These are phyloP conservation scores for Molossus molossus DNA, from an alignment of 2,797 vertebrate genomes.

Conservation along the genomic window DNA sequence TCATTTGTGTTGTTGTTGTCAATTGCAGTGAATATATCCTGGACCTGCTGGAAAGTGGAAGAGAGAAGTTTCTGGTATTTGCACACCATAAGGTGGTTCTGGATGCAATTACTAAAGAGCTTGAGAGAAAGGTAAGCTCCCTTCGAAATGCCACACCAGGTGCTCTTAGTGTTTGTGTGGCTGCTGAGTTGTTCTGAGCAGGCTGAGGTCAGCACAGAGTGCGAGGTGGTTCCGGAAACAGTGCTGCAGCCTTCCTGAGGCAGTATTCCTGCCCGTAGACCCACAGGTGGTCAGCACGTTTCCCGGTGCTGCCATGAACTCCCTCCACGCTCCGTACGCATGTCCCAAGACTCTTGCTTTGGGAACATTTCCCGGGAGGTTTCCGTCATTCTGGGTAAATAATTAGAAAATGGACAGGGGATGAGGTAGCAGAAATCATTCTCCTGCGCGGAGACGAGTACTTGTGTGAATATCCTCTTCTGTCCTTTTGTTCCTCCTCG, in stretches of 20 bases:
- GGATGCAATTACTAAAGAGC: conserved; percentile 93
- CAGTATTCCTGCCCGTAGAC: neutral
- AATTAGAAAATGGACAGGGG: neutral
- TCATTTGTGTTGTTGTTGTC: conserved; percentile 21
- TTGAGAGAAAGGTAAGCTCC: conserved; percentile 94
- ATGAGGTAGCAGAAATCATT: neutral
- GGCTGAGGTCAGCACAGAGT: neutral
- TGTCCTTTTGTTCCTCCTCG: neutral
- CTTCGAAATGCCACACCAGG: neutral
- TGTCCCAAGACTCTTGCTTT: neutral
- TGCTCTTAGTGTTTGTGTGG: neutral
- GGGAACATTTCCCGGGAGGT: neutral
- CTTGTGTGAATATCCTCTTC: neutral
- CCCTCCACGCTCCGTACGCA: neutral
- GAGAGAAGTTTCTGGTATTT: conserved; percentile 98
- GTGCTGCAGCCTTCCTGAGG: neutral
- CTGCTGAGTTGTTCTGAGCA: neutral
- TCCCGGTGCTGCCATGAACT: neutral
- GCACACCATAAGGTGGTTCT: conserved; percentile 97
- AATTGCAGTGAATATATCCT: conserved; percentile 95
- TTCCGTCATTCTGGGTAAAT: neutral
- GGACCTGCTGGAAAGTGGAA: conserved; percentile 96
- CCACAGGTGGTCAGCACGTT: neutral
- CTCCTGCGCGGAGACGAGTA: neutral
- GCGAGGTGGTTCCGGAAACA: neutral